Evolutionary conservation across 2,888 invertebrate species (phyloP).

Genomic region (Oscheius sp.): DNA sequence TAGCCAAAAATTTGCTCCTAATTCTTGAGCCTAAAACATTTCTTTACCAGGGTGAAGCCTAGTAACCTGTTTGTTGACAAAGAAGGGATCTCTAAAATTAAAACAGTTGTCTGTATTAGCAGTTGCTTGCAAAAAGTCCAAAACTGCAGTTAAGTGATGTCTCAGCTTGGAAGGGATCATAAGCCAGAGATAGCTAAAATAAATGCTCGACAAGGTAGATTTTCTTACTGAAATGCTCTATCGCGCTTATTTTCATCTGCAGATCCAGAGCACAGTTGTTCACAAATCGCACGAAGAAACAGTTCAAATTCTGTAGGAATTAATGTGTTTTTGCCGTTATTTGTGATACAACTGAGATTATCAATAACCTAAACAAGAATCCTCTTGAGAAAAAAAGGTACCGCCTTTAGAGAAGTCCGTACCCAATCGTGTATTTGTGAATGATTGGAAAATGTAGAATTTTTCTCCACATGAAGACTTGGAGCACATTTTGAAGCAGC

Average conservation of each 20-base stretch:
- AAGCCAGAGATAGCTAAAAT: slow-evolving; percentile 10
- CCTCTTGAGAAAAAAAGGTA: not conserved
- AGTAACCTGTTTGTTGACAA: slow-evolving; percentile 11
- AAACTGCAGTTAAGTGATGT: not conserved
- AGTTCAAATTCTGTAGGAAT: slow-evolving; percentile 9
- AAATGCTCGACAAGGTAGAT: not conserved
- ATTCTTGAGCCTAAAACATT: not conserved
- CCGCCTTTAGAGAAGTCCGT: not conserved
- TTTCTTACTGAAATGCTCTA: slow-evolving; percentile 1
- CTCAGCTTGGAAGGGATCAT: slow-evolving; percentile 15
- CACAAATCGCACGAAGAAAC: not conserved
- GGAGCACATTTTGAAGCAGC: slow-evolving; percentile 3
- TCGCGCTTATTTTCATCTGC: not conserved
- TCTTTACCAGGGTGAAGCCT: not conserved
- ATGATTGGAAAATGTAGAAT: not conserved
- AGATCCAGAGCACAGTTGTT: not conserved
- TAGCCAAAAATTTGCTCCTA: not conserved
- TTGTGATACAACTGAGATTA: not conserved
- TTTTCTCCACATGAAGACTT: not conserved
- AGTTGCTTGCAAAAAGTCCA: slow-evolving; percentile 12
- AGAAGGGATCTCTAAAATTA: slow-evolving; percentile 16
- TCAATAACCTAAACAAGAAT: slow-evolving; percentile 11
- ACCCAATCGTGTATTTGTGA: slow-evolving; percentile 17
- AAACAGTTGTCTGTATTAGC: slow-evolving; percentile 6
- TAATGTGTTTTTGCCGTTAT: not conserved